phyloP scores from a whole-genome alignment of 2,113 vertebrate genomes.

The Diadophis punctatus region DNA sequence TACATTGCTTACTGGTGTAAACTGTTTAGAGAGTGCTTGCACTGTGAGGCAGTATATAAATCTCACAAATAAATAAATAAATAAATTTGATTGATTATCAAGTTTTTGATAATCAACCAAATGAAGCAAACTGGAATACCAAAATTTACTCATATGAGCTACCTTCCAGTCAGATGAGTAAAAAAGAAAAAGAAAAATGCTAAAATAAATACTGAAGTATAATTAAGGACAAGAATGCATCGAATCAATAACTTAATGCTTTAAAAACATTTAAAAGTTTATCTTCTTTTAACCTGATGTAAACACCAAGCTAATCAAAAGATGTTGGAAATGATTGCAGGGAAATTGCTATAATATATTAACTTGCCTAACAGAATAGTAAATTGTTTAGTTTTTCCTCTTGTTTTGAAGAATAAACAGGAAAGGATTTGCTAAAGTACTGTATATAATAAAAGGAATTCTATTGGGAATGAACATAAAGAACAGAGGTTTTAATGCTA shows the following conservation, averaged over 20 bases:
- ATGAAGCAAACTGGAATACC: background rate
- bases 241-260: background rate
- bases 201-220: constrained; percentile 6
- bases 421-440: constrained; percentile 30
- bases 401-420: constrained; percentile 46
- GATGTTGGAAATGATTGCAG: constrained; percentile 39
- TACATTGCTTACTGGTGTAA: too few species aligned
- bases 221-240: background rate
- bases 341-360: constrained; percentile 14
- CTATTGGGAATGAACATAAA: constrained; percentile 1
- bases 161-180: background rate
- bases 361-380: constrained; percentile 26
- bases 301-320: constrained; percentile 27
- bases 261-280: constrained; percentile 34
- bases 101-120: constrained; percentile 7
- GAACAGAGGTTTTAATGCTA: constrained; percentile 36
- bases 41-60: too few species aligned
- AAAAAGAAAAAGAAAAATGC: background rate
- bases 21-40: too few species aligned
- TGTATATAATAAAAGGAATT: constrained; percentile 30
- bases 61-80: too few species aligned
- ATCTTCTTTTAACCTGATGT: constrained; percentile 10
- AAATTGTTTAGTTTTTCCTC: constrained; percentile 41
- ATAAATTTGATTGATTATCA: too few species aligned
- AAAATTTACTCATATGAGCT: background rate